A percentile compares a stretch with the other conserved stretches of the same genome.
These are phyloP conservation scores for silkworm (Bombyx mori) DNA, from an alignment of 1,140 invertebrate genomes.

Conservation along the genomic window ASM3026992v2 NC_085124.1:11171001-11171500, in stretches of 20 bases:
- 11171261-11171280: slow-evolving; percentile 50
- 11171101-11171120: too few species aligned
- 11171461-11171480: too few species aligned
- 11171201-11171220: slow-evolving; percentile 62
- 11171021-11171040: too few species aligned
- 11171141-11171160: slow-evolving; percentile 77
- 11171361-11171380: not conserved
- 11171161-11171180: slow-evolving; percentile 81
- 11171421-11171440: too few species aligned
- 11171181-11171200: slow-evolving; percentile 72
- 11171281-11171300: slow-evolving; percentile 57
- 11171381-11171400: not conserved
- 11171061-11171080: too few species aligned
- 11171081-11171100: too few species aligned
- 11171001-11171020: too few species aligned
- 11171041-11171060: too few species aligned
- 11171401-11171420: not conserved
- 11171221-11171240: slow-evolving; percentile 82
- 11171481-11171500: too few species aligned
- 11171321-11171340: not conserved
- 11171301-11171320: slow-evolving; percentile 47
- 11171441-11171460: too few species aligned
- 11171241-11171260: slow-evolving; percentile 53
- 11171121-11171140: slow-evolving; percentile 58
- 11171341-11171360: not conserved